A percentile compares a stretch with the other conserved stretches of the same genome.
Evolutionary conservation across 2,797 vertebrate genomes (phyloP).

Genomic region (Sebastes matsubarae): DNA sequence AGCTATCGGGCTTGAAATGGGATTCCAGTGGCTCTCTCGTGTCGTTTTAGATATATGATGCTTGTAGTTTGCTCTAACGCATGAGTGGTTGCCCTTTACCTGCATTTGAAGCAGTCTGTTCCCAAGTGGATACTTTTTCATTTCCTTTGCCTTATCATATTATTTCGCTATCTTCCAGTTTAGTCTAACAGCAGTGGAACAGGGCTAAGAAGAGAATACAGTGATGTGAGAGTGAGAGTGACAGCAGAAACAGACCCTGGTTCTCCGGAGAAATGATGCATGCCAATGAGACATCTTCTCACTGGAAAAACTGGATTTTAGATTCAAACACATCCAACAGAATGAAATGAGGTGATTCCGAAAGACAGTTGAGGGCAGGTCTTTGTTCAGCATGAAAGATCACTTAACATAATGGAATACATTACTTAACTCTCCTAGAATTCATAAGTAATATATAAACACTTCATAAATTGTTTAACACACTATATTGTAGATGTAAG

Average conservation of each 20-base stretch:
- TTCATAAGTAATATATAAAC: not conserved
- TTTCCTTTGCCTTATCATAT: constrained; percentile 15
- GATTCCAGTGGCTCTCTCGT: constrained; percentile 15
- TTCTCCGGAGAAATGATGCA: constrained; percentile 16
- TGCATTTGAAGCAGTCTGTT: constrained; percentile 12
- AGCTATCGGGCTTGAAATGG: constrained; percentile 39
- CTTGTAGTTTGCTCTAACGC: constrained; percentile 13
- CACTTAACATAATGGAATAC: not conserved
- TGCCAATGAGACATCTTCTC: constrained; percentile 23
- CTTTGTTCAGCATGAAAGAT: constrained; percentile 9
- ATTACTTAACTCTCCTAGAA: not conserved
- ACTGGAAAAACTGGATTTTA: constrained; percentile 2
- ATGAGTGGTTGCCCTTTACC: constrained; percentile 13
- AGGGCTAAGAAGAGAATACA: not conserved
- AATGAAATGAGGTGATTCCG: not conserved
- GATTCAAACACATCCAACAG: constrained; percentile 8
- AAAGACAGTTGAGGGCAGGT: not conserved
- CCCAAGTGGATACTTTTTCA: not conserved
- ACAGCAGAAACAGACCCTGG: constrained; percentile 20
- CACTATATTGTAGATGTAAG: not conserved
- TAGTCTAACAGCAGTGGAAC: constrained; percentile 2
- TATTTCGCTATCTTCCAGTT: constrained; percentile 12
- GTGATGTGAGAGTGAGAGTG: constrained; percentile 12
- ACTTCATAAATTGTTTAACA: not conserved
- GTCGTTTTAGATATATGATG: constrained; percentile 17